A percentile compares a stretch with the other conserved stretches of the same genome.
Evolutionary conservation across 1,140 invertebrate genomes (phyloP).

Genomic region (Drepana arcuata): DNA sequence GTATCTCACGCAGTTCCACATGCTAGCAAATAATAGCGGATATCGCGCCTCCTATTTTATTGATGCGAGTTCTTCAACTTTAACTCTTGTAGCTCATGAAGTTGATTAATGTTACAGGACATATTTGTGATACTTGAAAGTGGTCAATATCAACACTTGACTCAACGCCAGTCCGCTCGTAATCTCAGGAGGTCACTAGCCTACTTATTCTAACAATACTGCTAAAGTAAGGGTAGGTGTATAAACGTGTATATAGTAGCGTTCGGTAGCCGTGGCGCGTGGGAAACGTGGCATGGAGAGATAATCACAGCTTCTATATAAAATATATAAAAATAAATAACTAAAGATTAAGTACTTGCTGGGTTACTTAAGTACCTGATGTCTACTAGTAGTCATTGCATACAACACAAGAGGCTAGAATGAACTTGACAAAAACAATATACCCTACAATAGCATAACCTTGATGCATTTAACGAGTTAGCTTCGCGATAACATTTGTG

Average conservation of each 20-base stretch:
- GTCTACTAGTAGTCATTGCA: too few relatives aligned
- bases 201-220: constrained; percentile 66
- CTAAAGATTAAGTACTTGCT: too few relatives aligned
- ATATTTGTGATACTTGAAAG: not conserved
- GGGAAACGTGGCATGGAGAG: too few relatives aligned
- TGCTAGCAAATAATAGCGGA: too few relatives aligned
- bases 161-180: constrained; percentile 15
- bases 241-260: constrained; percentile 52
- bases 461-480: not conserved
- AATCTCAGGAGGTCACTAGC: constrained; percentile 57
- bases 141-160: not conserved
- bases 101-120: not conserved
- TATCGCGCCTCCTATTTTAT: too few relatives aligned
- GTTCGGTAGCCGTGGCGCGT: constrained; percentile 38
- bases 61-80: not conserved
- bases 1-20: too few relatives aligned
- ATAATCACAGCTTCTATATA: too few relatives aligned
- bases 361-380: too few relatives aligned
- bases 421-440: not conserved
- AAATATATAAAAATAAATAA: too few relatives aligned
- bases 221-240: constrained; percentile 52
- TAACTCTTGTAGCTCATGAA: not conserved
- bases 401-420: not conserved
- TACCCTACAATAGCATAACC: not conserved
- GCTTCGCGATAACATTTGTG: not conserved